Percentiles rank a stretch among this genome's conserved stretches.
Evolutionary conservation across 1,140 invertebrate species (phyloP).

Genomic region (Mamestra configurata): DNA sequence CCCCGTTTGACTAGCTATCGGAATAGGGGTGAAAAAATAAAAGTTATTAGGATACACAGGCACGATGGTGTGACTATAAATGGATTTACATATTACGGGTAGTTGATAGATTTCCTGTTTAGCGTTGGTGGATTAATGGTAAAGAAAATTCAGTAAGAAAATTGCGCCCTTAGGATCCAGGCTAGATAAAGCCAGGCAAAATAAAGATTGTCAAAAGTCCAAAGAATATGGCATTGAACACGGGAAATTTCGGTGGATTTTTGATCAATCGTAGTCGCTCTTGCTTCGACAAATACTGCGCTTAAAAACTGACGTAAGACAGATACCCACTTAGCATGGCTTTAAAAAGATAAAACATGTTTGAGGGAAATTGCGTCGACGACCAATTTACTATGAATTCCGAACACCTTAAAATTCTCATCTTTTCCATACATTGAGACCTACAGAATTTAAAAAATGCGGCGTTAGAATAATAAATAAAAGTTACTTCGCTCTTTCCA

Average conservation of each 20-base stretch:
- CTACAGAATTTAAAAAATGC: not conserved
- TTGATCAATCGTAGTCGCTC: too few species aligned
- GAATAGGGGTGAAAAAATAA: not conserved
- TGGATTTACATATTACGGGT: conserved; percentile 14
- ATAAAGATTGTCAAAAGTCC: too few species aligned
- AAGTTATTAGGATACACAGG: not conserved
- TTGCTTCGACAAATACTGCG: too few species aligned
- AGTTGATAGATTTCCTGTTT: conserved; percentile 1
- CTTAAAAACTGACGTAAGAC: too few species aligned
- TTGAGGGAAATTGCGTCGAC: too few species aligned
- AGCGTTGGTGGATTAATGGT: not conserved
- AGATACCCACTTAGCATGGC: too few species aligned
- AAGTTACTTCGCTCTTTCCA: conserved; percentile 8
- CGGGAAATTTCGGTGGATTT: too few species aligned
- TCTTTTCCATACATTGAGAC: not conserved
- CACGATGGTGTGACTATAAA: not conserved
- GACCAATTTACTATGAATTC: too few species aligned
- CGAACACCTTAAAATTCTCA: not conserved
- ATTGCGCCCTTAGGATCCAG: too few species aligned
- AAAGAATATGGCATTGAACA: too few species aligned
- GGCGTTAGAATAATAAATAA: conserved; percentile 26
- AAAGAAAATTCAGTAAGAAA: not conserved
- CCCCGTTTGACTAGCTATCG: conserved; percentile 1
- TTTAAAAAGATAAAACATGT: too few species aligned
- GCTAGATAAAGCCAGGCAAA: too few species aligned